Percentiles rank a stretch among this genome's conserved stretches.
Conservation (phyloP, 1,140 invertebrate genomes). For the Schmidtea mediterranea region DNA sequence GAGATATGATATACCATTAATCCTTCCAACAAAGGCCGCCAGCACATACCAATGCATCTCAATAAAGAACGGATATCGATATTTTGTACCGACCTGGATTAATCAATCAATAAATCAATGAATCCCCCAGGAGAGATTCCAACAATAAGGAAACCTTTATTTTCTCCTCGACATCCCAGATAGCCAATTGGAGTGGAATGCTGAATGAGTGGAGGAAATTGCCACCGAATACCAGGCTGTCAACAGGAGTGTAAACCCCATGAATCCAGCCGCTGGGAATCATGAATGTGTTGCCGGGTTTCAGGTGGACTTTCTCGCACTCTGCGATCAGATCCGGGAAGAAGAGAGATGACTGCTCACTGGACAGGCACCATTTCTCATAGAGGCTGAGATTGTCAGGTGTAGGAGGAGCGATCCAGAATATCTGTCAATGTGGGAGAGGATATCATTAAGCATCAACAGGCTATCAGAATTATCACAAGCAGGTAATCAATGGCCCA, state of each 20-base stretch:
- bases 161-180: too few species aligned
- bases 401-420: conserved; percentile 57
- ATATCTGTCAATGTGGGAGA: too few species aligned
- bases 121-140: too few species aligned
- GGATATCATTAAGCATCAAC: too few species aligned
- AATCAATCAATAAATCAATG: too few species aligned
- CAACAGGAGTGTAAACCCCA: conserved; percentile 55
- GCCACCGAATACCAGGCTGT: conserved; percentile 71
- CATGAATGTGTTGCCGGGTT: conserved; percentile 63
- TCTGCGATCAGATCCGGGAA: conserved; percentile 37
- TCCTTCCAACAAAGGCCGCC: conserved; percentile 15
- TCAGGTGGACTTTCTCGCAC: conserved; percentile 29
- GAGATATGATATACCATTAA: too few species aligned
- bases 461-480: too few species aligned
- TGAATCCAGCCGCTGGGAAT: conserved; percentile 83
- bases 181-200: conserved; percentile 50
- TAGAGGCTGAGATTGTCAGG: conserved; percentile 47
- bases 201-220: conserved; percentile 71
- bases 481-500: too few species aligned
- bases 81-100: conserved; percentile 30
- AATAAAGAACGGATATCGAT: conserved; percentile 81
- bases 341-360: conserved; percentile 52
- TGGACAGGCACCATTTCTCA: conserved; percentile 53
- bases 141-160: too few species aligned
- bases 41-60: conserved; percentile 94